Conservation (phyloP, 2,113 vertebrate genomes). For the Falco punctatus region DNA sequence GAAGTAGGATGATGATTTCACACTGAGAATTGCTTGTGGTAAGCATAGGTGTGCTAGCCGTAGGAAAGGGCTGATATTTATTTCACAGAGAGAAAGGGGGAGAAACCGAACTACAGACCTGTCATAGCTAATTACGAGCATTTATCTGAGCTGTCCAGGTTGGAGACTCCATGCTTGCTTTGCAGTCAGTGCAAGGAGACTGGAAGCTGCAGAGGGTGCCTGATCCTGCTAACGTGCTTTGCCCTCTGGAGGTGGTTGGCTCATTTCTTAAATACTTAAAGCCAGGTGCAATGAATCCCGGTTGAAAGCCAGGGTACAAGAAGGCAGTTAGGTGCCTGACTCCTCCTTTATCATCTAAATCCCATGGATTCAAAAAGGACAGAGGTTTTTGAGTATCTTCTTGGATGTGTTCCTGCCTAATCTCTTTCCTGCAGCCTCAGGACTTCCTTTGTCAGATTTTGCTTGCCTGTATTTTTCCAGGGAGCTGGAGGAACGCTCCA, state of each 20-base stretch:
- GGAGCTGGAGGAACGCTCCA: neutral
- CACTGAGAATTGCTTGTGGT: neutral
- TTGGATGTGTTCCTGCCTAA: neutral
- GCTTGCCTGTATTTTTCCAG: neutral
- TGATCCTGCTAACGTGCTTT: neutral
- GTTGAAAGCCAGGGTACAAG: neutral
- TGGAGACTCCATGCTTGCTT: neutral
- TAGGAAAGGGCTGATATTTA: neutral
- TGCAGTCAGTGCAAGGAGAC: neutral
- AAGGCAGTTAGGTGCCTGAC: neutral
- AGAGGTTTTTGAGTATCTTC: neutral
- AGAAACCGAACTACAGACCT: neutral
- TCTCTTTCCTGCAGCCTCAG: neutral
- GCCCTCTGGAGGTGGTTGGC: neutral
- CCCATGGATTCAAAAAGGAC: neutral
- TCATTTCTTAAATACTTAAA: neutral
- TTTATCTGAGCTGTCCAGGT: neutral
- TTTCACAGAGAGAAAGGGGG: neutral
- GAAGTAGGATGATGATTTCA: neutral
- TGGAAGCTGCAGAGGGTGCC: neutral
- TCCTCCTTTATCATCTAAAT: neutral
- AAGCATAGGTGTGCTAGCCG: neutral
- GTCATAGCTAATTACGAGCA: neutral
- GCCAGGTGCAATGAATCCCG: neutral
- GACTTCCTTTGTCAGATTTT: neutral